A percentile compares a stretch with the other conserved stretches of the same genome.
These are phyloP conservation scores for Eremobia ochroleuca DNA, from an alignment of 2,888 invertebrate species.

Conservation along the genomic window DNA sequence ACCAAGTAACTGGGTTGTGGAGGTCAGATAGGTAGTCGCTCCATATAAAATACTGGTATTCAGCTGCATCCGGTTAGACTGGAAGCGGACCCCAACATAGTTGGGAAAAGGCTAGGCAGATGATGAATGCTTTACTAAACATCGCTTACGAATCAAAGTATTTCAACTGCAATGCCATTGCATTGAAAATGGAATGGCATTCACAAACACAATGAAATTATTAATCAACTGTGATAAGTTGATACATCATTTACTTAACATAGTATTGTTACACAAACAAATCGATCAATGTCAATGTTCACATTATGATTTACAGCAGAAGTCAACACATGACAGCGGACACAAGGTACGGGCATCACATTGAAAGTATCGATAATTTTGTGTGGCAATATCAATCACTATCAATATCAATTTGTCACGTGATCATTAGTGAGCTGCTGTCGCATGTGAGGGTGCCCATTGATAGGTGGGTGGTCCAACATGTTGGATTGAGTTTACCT, in stretches of 20 bases:
- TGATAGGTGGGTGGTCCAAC: conserved; percentile 1
- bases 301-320: conserved; percentile 6
- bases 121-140: too few species aligned
- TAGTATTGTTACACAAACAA: not conserved
- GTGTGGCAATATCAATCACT: conserved; percentile 47
- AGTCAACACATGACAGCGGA: conserved; percentile 15
- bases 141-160: not conserved
- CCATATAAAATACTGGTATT: too few species aligned
- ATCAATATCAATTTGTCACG: conserved; percentile 20
- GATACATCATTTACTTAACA: not conserved
- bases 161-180: not conserved
- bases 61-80: too few species aligned
- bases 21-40: too few species aligned
- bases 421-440: conserved; percentile 4
- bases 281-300: not conserved
- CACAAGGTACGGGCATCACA: not conserved
- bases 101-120: too few species aligned
- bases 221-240: not conserved
- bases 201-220: too few species aligned
- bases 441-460: conserved; percentile 1
- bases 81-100: too few species aligned
- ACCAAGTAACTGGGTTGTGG: too few species aligned
- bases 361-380: conserved; percentile 22
- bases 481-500: conserved; percentile 18
- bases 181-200: too few species aligned